Evolutionary conservation across 2,113 vertebrate genomes (phyloP), one percentile per base, ranked within the genome.

Genomic region (Tamias sibiricus): DNA sequence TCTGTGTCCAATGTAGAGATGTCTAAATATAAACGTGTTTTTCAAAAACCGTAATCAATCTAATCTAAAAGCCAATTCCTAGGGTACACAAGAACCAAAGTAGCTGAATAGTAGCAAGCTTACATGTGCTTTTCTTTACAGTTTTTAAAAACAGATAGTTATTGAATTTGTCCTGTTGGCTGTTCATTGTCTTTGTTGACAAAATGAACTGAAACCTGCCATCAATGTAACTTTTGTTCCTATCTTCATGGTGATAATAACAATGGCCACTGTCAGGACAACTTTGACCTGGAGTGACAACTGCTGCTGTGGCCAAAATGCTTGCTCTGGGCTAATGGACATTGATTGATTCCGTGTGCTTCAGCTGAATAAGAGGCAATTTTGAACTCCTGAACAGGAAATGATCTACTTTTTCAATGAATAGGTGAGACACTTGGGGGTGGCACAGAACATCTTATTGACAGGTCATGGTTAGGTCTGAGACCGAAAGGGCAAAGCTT

Each of bases 331-430:
- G 35, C 35, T 89, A 59, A 71, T 12, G 42, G 24, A n/a, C 57
- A 26, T 32, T 9, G 62, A 79, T 52, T 26, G 26, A 37, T 3
- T 79, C 49, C 6, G n/a, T 12, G 13, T 24, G 16, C 69, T 14
- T 57, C 81, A 87, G 57, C 44, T 71, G 54, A 89, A 47, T 40
- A 16, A 66, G 9, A 90, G n/a, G 17, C 19, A n/a, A 79, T 52
- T 95, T 74, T 91, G 44, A 83, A 54, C 66, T 64, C 30, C 19
- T n/a, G 47, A 35, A 24, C 17, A 82, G 77, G 49, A 95, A 74
- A 79, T n/a, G 19, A 64, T 76, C 71, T 69, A 35, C 26, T 40
- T 26, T 24, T 62, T 62, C 14, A 24, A n/a, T 35, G 66, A 87
- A 26, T 10, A 87, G n/a, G 28, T 2, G 72, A n/a, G 72, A 49